Evolutionary conservation across 2,888 invertebrate species (phyloP).

Genomic region (Villa cingulata): DNA sequence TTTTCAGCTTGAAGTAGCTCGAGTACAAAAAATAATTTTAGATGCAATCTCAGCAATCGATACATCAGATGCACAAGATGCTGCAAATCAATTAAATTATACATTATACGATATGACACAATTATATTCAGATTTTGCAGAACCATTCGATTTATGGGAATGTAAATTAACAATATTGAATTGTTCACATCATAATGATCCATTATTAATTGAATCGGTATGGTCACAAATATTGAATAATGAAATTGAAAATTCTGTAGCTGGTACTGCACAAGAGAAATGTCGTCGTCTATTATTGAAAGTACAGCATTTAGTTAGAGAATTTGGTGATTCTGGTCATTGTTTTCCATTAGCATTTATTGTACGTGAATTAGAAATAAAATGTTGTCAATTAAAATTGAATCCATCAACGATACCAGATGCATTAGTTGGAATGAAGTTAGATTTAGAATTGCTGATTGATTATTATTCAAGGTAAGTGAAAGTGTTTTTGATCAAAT

Average conservation of each 20-base stretch:
- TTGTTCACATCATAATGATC: constrained; percentile 86
- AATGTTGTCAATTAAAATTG: constrained; percentile 57
- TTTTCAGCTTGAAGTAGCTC: constrained; percentile 60
- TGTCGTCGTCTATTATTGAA: constrained; percentile 59
- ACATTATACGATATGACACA: constrained; percentile 77
- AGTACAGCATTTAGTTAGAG: constrained; percentile 59
- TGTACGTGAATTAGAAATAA: constrained; percentile 63
- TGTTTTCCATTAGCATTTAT: constrained; percentile 83
- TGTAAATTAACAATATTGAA: constrained; percentile 90
- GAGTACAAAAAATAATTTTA: constrained; percentile 61
- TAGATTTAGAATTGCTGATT: constrained; percentile 62
- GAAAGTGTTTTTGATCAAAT: too few relatives aligned
- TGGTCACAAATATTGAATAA: constrained; percentile 68
- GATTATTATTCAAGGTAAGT: constrained; percentile 57
- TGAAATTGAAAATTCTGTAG: constrained; percentile 27
- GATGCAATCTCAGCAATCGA: constrained; percentile 44
- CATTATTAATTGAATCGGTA: constrained; percentile 72
- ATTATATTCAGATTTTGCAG: constrained; percentile 86
- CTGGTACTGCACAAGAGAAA: constrained; percentile 39
- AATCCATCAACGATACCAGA: constrained; percentile 63
- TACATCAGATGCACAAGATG: constrained; percentile 44
- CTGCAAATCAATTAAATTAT: constrained; percentile 60
- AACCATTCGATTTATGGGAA: constrained; percentile 79
- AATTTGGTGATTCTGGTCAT: constrained; percentile 66
- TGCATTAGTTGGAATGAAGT: constrained; percentile 60